A percentile compares a stretch with the other conserved stretches of the same genome.
Evolutionary conservation across 2,888 invertebrate genomes (phyloP).

Genomic region (Caenorhabditis afra): DNA sequence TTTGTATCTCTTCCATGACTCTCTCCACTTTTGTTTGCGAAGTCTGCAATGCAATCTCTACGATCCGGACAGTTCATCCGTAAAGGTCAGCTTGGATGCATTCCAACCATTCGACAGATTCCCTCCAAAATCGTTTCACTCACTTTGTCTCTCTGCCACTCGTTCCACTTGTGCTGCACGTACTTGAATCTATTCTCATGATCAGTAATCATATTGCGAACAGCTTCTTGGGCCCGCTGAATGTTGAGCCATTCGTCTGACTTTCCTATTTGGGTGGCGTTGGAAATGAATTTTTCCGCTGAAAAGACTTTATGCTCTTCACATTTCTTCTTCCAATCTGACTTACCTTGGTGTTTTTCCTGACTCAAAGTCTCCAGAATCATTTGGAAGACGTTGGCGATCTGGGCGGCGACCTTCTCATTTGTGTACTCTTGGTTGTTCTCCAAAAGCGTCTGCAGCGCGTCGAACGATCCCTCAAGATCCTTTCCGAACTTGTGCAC

Average conservation of each 20-base stretch:
- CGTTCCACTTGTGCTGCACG: conserved; percentile 73
- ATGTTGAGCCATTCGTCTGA: conserved; percentile 63
- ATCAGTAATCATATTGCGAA: conserved; percentile 68
- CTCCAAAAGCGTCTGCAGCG: conserved; percentile 71
- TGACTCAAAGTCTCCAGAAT: conserved; percentile 75
- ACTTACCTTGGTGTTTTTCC: conserved; percentile 74
- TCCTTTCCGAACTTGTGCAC: conserved; percentile 76
- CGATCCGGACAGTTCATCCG: too few relatives aligned
- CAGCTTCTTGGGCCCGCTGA: conserved; percentile 69
- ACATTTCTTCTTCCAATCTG: not conserved
- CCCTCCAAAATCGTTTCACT: not conserved
- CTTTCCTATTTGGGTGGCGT: conserved; percentile 63
- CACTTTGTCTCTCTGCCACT: conserved; percentile 69
- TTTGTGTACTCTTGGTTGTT: conserved; percentile 71
- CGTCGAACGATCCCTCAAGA: conserved; percentile 74
- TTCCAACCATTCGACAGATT: too few relatives aligned
- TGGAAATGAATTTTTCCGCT: conserved; percentile 75
- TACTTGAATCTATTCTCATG: conserved; percentile 73
- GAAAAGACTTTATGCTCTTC: conserved; percentile 11
- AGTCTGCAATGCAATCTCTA: conserved; percentile 18
- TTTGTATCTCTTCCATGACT: conserved; percentile 73
- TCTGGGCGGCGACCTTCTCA: conserved; percentile 72
- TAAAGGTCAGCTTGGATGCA: too few relatives aligned
- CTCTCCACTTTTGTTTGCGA: conserved; percentile 41
- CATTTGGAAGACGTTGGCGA: conserved; percentile 77